Percentiles rank a stretch among this genome's conserved stretches.
These are phyloP conservation scores for Coelopa frigida DNA, from an alignment of 1,140 invertebrate genomes.

Conservation along the genomic window DNA sequence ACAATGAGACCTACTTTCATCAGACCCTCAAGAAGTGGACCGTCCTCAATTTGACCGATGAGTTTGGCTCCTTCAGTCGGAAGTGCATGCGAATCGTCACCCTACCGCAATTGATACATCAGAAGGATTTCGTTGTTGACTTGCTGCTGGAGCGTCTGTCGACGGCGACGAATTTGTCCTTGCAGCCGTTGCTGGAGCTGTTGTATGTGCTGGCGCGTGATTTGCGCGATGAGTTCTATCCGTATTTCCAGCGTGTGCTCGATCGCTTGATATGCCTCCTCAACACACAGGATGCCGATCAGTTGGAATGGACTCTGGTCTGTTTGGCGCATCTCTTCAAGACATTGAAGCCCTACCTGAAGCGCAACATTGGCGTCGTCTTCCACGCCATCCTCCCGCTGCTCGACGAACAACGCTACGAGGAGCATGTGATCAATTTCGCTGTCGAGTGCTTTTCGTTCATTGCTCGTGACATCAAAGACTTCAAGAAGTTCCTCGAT, in stretches of 20 bases:
- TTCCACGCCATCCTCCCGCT: conserved; percentile 69
- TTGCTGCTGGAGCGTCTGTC: conserved; percentile 64
- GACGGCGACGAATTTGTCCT: conserved; percentile 59
- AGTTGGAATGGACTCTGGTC: conserved; percentile 74
- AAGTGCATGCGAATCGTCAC: conserved; percentile 66
- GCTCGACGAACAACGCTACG: conserved; percentile 59
- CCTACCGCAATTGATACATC: conserved; percentile 69
- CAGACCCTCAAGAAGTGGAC: conserved; percentile 81
- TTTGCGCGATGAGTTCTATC: conserved; percentile 78
- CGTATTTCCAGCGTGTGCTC: conserved; percentile 63
- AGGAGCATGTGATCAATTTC: conserved; percentile 81
- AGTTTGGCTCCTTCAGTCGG: conserved; percentile 67
- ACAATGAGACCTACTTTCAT: conserved; percentile 67
- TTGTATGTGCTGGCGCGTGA: conserved; percentile 78
- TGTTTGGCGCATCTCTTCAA: conserved; percentile 85
- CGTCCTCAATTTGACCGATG: conserved; percentile 73
- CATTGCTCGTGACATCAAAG: conserved; percentile 78
- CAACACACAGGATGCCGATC: conserved; percentile 69
- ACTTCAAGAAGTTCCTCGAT: conserved; percentile 67
- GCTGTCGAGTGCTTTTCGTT: conserved; percentile 92
- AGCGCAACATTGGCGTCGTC: conserved; percentile 69
- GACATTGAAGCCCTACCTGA: conserved; percentile 71
- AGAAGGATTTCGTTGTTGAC: conserved; percentile 68
- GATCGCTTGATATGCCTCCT: conserved; percentile 64
- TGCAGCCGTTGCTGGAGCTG: conserved; percentile 80